Evolutionary conservation across 2,888 invertebrate species (phyloP).

Genomic region (Hypomecis atomaria): DNA sequence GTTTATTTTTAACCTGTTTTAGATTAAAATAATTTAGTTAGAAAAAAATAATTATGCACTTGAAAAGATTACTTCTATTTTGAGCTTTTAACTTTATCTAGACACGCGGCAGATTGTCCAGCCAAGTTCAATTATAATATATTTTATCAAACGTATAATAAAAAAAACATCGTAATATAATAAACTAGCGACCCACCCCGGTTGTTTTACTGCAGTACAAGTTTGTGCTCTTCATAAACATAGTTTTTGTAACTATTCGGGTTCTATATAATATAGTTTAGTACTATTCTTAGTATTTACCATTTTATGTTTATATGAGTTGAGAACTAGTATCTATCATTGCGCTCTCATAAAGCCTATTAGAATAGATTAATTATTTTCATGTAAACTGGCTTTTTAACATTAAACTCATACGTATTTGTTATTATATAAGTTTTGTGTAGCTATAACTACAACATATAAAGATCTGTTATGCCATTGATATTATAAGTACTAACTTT

Average conservation of each 20-base stretch:
- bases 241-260: constrained; percentile 37
- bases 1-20: not conserved
- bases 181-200: too few relatives aligned
- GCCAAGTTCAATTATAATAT: too few relatives aligned
- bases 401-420: constrained; percentile 23
- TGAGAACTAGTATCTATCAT: constrained; percentile 1
- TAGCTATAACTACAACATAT: constrained; percentile 37
- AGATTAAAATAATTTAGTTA: not conserved
- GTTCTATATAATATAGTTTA: constrained; percentile 19
- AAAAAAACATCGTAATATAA: too few relatives aligned
- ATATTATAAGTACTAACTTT: constrained; percentile 67
- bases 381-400: constrained; percentile 7
- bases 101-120: not conserved
- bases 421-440: constrained; percentile 38
- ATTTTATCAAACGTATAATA: too few relatives aligned
- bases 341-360: constrained; percentile 14
- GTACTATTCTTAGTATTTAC: not conserved
- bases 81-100: too few relatives aligned
- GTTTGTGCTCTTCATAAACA: constrained; percentile 13
- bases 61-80: too few relatives aligned
- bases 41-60: not conserved
- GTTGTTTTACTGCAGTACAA: not conserved
- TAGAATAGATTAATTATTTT: not conserved
- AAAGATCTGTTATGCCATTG: constrained; percentile 73
- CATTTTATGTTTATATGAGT: constrained; percentile 5